These are phyloP conservation scores for Siniperca chuatsi DNA, from an alignment of 2,113 vertebrate genomes.

Conservation along the genomic window DNA sequence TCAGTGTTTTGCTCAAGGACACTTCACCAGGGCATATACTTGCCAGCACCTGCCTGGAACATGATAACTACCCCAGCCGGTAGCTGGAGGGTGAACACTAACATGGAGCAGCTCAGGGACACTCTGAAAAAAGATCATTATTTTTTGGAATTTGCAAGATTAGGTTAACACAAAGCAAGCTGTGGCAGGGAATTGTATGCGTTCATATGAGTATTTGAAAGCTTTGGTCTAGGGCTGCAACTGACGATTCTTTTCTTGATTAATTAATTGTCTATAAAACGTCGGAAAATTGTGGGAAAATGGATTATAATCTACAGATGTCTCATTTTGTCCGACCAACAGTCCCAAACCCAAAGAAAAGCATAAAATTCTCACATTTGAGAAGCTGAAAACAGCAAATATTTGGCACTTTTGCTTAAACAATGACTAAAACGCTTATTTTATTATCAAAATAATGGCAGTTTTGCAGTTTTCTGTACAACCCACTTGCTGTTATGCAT, in stretches of 20 bases:
- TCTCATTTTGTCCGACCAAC: not conserved
- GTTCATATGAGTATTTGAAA: not conserved
- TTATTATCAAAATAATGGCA: too few species aligned
- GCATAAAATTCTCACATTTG: not conserved
- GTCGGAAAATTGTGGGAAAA: not conserved
- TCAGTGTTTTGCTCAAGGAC: conserved; percentile 44
- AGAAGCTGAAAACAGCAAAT: not conserved
- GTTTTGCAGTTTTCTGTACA: not conserved
- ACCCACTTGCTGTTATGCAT: not conserved
- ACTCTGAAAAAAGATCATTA: not conserved
- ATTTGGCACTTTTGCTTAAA: not conserved
- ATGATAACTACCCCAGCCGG: not conserved
- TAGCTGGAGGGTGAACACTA: not conserved
- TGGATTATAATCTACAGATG: not conserved
- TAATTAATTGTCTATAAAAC: not conserved
- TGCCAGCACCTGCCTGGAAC: conserved; percentile 7
- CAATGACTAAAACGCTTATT: not conserved
- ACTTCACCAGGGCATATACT: conserved; percentile 17
- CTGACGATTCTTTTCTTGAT: not conserved
- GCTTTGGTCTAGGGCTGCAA: not conserved
- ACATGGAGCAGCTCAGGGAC: not conserved
- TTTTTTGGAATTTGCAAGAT: not conserved
- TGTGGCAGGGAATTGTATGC: not conserved
- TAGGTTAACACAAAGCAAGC: not conserved
- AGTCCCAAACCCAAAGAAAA: not conserved